Base-by-base conservation (phyloP, 1,140 invertebrate species). In the Lepidostoma basale region DNA sequence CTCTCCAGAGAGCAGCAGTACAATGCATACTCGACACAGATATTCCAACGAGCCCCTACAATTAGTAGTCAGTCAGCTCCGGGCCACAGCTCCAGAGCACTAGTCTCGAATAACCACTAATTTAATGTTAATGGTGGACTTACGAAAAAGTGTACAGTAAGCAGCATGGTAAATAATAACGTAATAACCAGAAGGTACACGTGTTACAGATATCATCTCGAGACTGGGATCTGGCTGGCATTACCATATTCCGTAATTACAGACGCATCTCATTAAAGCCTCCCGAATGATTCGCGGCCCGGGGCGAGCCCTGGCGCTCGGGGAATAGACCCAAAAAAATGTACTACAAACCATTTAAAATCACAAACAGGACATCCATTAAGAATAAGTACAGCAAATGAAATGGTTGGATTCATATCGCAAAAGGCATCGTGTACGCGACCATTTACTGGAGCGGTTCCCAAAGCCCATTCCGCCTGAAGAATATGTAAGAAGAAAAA, bases 231-330 rank as follows among this genome's bases (percentile, higher is more conserved):
- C 42, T 63, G 23, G 22, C 14, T 22, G 18, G 33, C 33, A 54
- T 65, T 65, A 40, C 54, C 65, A 60, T 67, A 59, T 58, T 44
- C 36, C 40, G 54, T 67, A 67, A 67, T 67, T 67, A 33, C 22
- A 2, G 26, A 28, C 39, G 65, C 54, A 60, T 59, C 54, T 60
- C 54, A 67, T 67, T 59, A 59, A 67, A 42, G 40, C 49, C 63
- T 36, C 40, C 52, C 18, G 26, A 64, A 25, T 64, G 33, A 25
- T 63, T 47, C 44, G 26, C 26, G 33, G 14, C 47, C 36, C 33
- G 28, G 18, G 33, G 49, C n/a, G n/a, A n/a, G n/a, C n/a, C n/a
- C n/a, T n/a, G n/a, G n/a, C n/a, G n/a, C n/a, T n/a, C n/a, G n/a
- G n/a, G n/a, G n/a, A n/a, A n/a, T n/a, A n/a, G n/a, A n/a, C n/a